Conservation (phyloP, 2,888 invertebrate species). For the Ischnus inquisitorius region DNA sequence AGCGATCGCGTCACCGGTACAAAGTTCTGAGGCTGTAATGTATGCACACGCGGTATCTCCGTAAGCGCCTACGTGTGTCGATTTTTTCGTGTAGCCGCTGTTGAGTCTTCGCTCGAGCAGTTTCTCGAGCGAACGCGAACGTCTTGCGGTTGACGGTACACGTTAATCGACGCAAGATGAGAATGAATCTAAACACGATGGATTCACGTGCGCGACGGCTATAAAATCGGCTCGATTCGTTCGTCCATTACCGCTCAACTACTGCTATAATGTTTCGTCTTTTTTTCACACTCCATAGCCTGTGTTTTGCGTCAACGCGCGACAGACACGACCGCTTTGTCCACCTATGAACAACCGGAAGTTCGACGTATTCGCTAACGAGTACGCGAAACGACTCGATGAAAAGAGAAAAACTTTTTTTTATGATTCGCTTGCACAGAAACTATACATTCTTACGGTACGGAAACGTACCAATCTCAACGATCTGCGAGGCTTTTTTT, state of each 20-base stretch:
- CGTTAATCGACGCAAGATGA: constrained; percentile 49
- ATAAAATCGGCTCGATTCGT: background rate
- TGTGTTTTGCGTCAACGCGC: background rate
- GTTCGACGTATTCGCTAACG: constrained; percentile 14
- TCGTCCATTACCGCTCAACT: background rate
- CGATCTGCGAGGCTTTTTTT: background rate
- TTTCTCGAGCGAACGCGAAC: constrained; percentile 16
- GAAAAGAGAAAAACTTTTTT: background rate
- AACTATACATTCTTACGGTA: background rate
- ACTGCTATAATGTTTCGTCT: background rate
- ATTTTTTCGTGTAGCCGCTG: background rate
- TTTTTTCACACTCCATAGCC: background rate
- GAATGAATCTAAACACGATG: constrained; percentile 31
- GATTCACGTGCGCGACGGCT: constrained; percentile 18
- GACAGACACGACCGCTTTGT: background rate
- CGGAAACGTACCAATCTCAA: background rate
- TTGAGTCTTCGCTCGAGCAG: constrained; percentile 41
- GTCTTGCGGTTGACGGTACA: constrained; percentile 12
- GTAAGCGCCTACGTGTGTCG: background rate
- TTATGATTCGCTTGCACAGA: background rate
- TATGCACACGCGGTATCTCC: background rate
- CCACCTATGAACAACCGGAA: background rate
- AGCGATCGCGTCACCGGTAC: constrained; percentile 60
- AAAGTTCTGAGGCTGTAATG: constrained; percentile 44
- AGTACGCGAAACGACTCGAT: background rate